phyloP scores from a whole-genome alignment of 2,888 invertebrate genomes.

The Caprella mutica region DNA sequence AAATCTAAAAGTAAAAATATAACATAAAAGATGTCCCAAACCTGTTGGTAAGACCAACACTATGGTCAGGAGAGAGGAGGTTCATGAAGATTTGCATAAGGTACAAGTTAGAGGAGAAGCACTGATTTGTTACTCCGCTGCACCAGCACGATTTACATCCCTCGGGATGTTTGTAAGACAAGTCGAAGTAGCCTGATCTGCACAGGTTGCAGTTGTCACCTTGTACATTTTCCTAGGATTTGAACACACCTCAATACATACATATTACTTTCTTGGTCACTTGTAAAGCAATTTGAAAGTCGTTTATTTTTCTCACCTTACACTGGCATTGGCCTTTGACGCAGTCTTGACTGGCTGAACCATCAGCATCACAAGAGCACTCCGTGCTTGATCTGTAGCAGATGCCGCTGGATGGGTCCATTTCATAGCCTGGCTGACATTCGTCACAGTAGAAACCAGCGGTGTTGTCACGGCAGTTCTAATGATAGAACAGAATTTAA shows the following conservation, averaged over 20 bases:
- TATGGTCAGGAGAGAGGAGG: conserved; percentile 47
- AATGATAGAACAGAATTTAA: no score
- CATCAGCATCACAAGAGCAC: conserved; percentile 57
- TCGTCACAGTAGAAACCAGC: conserved; percentile 71
- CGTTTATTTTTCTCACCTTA: conserved; percentile 50
- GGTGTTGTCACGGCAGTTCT: conserved; percentile 83
- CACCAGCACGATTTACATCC: conserved; percentile 74
- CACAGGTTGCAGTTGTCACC: conserved; percentile 69
- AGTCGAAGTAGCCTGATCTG: conserved; percentile 62
- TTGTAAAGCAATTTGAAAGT: no score
- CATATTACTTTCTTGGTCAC: no score
- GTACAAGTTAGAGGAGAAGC: conserved; percentile 53
- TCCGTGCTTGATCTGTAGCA: conserved; percentile 43
- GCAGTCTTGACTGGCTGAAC: conserved; percentile 48
- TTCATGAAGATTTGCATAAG: conserved; percentile 55
- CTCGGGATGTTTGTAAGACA: conserved; percentile 52
- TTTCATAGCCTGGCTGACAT: conserved; percentile 67
- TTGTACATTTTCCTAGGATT: conserved; percentile 65
- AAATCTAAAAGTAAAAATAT: no score
- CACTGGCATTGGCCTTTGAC: conserved; percentile 50
- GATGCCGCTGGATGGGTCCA: conserved; percentile 49
- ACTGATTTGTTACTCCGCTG: conserved; percentile 63
- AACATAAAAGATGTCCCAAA: no score
- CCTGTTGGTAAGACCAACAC: conserved; percentile 54
- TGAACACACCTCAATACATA: no score